phyloP scores from a whole-genome alignment of 53 echinoderm and acorn worm species.

The Luidia sarsii region DNA sequence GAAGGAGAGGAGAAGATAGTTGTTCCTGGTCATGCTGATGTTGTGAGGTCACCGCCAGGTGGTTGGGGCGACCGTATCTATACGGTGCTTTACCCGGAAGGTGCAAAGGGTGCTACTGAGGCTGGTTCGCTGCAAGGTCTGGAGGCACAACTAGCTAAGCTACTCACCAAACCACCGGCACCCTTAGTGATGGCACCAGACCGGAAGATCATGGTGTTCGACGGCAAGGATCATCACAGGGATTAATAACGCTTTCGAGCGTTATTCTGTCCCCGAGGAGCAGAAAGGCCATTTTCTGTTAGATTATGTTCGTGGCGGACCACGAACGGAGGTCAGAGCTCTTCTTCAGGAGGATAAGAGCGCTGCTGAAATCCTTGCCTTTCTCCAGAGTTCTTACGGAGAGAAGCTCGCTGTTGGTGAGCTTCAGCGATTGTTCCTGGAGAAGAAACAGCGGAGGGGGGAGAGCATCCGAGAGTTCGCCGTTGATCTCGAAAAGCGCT shows the following conservation, averaged over 20 bases:
- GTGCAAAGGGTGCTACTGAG: background rate
- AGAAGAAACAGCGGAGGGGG: slow-evolving; percentile 20
- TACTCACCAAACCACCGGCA: background rate
- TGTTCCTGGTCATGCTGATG: background rate
- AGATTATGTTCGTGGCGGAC: background rate
- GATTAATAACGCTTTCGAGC: background rate
- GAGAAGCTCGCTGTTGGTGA: slow-evolving; percentile 27
- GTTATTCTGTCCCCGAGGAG: background rate
- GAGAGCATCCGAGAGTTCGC: slow-evolving; percentile 37
- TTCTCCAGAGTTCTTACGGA: slow-evolving; percentile 22
- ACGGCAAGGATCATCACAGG: slow-evolving; percentile 3
- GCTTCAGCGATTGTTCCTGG: slow-evolving; percentile 42
- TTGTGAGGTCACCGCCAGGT: slow-evolving; percentile 7
- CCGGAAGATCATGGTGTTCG: background rate
- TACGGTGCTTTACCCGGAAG: background rate
- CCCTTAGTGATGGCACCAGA: slow-evolving; percentile 16
- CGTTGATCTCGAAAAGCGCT: slow-evolving; percentile 32
- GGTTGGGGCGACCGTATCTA: slow-evolving; percentile 11
- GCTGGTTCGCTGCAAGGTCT: background rate
- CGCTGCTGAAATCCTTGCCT: slow-evolving; percentile 4
- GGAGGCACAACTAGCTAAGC: background rate
- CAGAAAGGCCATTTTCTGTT: slow-evolving; percentile 4
- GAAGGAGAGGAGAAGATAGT: slow-evolving; percentile 10
- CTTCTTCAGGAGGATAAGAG: background rate
- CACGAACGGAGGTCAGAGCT: background rate